Conservation (phyloP, 1,140 invertebrate genomes). For the Pemphigus obesinymphae region DNA sequence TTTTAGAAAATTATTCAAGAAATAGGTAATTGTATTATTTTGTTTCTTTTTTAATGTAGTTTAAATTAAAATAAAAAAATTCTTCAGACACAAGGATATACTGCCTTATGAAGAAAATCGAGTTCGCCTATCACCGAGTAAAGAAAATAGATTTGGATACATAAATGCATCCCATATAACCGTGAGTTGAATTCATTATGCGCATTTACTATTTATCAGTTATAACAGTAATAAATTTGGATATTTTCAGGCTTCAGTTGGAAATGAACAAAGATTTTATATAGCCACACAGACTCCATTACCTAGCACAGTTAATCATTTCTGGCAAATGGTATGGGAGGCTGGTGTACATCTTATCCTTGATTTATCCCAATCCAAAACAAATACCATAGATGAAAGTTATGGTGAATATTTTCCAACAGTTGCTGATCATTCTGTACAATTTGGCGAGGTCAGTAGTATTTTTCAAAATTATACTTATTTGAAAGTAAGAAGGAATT, state of each 20-base stretch:
- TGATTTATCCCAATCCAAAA: slow-evolving; percentile 49
- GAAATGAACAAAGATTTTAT: slow-evolving; percentile 72
- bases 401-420: slow-evolving; percentile 29
- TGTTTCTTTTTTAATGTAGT: neutral
- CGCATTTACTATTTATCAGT: neutral
- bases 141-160: slow-evolving; percentile 77
- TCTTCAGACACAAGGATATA: slow-evolving; percentile 61
- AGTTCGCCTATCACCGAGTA: slow-evolving; percentile 68
- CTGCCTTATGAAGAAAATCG: slow-evolving; percentile 85
- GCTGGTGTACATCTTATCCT: slow-evolving; percentile 72
- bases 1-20: slow-evolving; percentile 59
- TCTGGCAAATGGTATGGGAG: slow-evolving; percentile 89
- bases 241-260: slow-evolving; percentile 62
- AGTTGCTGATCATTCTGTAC: slow-evolving; percentile 53
- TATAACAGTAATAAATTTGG: neutral
- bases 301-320: slow-evolving; percentile 57
- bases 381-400: neutral
- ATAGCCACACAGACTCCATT: slow-evolving; percentile 75
- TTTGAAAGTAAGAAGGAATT: no score
- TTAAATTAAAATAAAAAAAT: neutral
- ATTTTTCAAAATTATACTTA: no score
- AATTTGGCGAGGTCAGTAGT: slow-evolving; percentile 55
- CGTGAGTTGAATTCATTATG: slow-evolving; percentile 51
- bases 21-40: slow-evolving; percentile 50
- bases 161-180: slow-evolving; percentile 86